Evolutionary conservation across 2,113 vertebrate species (phyloP).

Genomic region (Drymodes brunneopygia): DNA sequence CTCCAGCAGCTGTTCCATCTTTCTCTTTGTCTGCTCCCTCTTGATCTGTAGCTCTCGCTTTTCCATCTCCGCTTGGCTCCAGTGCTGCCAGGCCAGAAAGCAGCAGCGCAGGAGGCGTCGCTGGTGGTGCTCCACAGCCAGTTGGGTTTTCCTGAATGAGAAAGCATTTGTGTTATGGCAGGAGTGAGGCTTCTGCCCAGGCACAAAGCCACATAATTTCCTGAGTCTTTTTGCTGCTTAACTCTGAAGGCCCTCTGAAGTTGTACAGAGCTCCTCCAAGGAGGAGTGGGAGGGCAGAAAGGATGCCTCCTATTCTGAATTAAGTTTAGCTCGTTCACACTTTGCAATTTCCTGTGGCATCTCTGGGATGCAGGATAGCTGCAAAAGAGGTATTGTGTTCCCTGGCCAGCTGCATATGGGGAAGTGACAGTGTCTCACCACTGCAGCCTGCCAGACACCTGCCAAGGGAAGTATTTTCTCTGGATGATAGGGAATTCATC

Average conservation of each 20-base stretch:
- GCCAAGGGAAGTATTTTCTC: not conserved
- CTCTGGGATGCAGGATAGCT: not conserved
- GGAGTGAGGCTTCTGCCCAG: not conserved
- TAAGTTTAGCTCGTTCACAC: not conserved
- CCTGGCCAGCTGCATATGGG: not conserved
- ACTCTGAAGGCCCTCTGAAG: not conserved
- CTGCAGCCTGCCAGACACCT: not conserved
- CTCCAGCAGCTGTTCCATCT: conserved; percentile 83
- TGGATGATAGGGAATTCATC: not conserved
- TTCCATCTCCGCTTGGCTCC: conserved; percentile 72
- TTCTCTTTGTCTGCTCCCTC: conserved; percentile 81
- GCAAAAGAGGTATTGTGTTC: not conserved
- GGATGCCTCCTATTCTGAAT: not conserved
- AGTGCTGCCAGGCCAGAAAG: conserved; percentile 82
- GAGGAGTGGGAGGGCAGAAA: not conserved
- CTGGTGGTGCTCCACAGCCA: conserved; percentile 78
- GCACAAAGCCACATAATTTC: not conserved
- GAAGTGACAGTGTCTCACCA: not conserved
- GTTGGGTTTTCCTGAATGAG: conserved; percentile 74
- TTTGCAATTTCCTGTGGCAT: not conserved
- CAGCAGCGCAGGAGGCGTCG: conserved; percentile 73
- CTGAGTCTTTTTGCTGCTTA: not conserved
- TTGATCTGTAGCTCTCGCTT: conserved; percentile 70
- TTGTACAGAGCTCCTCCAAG: not conserved
- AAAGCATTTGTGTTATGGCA: not conserved